phyloP scores from a whole-genome alignment of 2,113 vertebrate genomes.

The Stictonetta naevosa region DNA sequence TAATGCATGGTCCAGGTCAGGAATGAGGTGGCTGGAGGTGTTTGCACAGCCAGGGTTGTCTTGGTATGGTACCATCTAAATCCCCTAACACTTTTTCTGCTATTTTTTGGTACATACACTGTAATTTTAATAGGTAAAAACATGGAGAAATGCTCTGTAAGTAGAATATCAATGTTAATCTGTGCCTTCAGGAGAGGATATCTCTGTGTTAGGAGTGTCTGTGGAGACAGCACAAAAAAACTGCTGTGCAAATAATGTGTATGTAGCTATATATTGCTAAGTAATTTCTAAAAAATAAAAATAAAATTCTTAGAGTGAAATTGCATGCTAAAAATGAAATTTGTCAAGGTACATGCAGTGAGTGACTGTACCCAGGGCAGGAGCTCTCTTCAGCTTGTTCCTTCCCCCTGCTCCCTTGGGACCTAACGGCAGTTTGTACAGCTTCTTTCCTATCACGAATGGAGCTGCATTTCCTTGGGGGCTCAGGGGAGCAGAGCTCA shows the following conservation, averaged over 20 bases:
- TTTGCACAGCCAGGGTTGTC: neutral
- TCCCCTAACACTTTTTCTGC: neutral
- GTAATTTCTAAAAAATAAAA: neutral
- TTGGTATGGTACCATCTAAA: neutral
- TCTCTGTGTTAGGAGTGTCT: neutral
- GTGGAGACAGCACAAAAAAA: neutral
- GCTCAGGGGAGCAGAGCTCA: neutral
- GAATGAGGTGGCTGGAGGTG: neutral
- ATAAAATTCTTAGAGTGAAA: neutral
- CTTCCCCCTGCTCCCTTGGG: neutral
- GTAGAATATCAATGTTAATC: neutral
- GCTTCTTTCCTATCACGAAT: neutral
- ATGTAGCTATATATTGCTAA: neutral
- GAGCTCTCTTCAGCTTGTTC: neutral
- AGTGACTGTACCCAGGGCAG: neutral
- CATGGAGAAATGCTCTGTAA: neutral
- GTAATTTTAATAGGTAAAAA: neutral
- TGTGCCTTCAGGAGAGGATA: neutral
- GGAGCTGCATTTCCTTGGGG: neutral
- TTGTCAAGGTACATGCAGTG: neutral
- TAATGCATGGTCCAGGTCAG: neutral
- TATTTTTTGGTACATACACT: neutral
- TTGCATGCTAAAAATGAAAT: neutral
- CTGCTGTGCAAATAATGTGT: neutral
- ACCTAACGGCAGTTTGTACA: accelerated